Base-by-base conservation (phyloP, 35 echinoderm and acorn worm genomes). In the Acanthaster planci region DNA sequence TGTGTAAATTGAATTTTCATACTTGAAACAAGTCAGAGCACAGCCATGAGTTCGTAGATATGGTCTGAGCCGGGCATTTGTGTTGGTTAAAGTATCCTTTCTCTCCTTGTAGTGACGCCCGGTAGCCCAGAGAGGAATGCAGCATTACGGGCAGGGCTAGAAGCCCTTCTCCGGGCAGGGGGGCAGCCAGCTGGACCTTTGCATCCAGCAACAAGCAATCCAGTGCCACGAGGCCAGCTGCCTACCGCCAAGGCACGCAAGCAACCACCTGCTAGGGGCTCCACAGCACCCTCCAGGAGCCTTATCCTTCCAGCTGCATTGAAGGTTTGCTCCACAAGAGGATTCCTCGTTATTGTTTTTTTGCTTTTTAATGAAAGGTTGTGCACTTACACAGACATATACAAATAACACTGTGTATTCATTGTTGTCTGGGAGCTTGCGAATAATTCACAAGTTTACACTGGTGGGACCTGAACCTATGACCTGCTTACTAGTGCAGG, bases 81-180 rank as follows among this genome's bases (percentile, higher is more conserved):
- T n/a, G n/a, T n/a, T n/a, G n/a, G n/a, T n/a, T n/a, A n/a, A 47
- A 6, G 4, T 4, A 12, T 47, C 4, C 4, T 47, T 47, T 47
- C 12, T 47, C 42, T 47, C 42, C 42, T 47, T 4, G 22, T 30
- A 93, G 91, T 80, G 21, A 88, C 91, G 4, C 80, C 86, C 19
- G 91, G 86, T 76, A 88, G 76, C 51, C 91, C 91, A 64, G 91
- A 93, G 60, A 93, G 91, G 42, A 87, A 58, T 84, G 78, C 60
- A 21, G 86, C 85, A 5, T 52, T 93, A 15, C 30, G 78, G 40
- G 91, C 91, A 39, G 91, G 91, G 16, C 36, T 93, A 39, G 85
- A 79, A 51, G 79, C 91, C 26, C 52, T 93, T 21, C 64, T 93
- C 47, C 88, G 91, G 56, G 51, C 85, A 79, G 80, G 38, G 1